Base-by-base conservation (phyloP, 2,888 invertebrate genomes). In the Hirudinaria manillensis region DNA sequence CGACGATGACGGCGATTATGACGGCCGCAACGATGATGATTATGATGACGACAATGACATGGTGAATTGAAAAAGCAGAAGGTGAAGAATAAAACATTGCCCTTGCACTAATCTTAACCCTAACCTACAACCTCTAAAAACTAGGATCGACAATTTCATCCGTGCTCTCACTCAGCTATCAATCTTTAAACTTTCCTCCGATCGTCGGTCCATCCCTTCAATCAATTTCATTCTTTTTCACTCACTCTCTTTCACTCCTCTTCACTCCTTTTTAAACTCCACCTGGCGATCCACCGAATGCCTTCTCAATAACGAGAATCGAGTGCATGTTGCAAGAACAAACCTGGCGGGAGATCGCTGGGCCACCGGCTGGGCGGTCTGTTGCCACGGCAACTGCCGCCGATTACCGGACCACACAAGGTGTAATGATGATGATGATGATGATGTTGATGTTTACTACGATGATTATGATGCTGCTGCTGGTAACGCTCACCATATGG, bases 1-100 rank as follows among this genome's bases (percentile, higher is more conserved):
- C n/a, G 71, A 51, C 19, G 71, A 71, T 73, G 73, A 73, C 32
- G 73, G 45, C 45, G 71, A 73, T 61, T 61, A 73, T 61, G 73
- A 73, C 6, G 73, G 66, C 32, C 4, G 45, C 38, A 51, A 51
- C 21, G 71, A 71, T 51, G 71, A 71, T 71, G 71, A 51, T 71
- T 45, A 71, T 71, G 71, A 71, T 51, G 71, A 51, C 45, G 51
- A 51, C n/a, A 51, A 51, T 71, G 51, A 51, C 38, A 70, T 34
- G 71, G 2, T 45, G 24, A 6, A 2, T 21, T 71, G 68, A 68
- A 13, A 1, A 34, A 4, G 68, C 2, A n/a, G 34, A 34, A 29
- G 68, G 21, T 34, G 68, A 34, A 1, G 68, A 27, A 2, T 1
- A 34, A 16, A n/a, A 65, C 24, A 10, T 24, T 24, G 66, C 53